Base-by-base conservation (phyloP, 1,140 invertebrate genomes). In the Tetragnatha versicolor region DNA sequence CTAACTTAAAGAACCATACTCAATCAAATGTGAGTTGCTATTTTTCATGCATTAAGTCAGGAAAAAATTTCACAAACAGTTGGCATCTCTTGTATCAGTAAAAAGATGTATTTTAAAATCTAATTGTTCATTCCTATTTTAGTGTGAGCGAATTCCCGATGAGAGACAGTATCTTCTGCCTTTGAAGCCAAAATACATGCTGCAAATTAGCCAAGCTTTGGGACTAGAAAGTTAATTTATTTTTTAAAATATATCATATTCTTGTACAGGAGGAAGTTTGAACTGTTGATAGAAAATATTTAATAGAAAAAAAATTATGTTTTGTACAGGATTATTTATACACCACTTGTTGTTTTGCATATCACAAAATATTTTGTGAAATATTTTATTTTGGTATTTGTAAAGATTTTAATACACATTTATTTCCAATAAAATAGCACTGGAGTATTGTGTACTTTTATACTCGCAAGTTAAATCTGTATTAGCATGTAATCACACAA, bases 121-220 rank as follows among this genome's bases (percentile, higher is more conserved):
- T 35, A 12, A 27, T 27, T 29, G 35, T 31, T 14, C 2, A 37
- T 37, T 25, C 17, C 25, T 17, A n/a, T 79, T 81, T 0, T 35
- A 79, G 58, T 90, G 89, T 87, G 84, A 88, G 79, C 84, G 85
- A 31, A 84, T 89, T 37, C 84, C 87, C 45, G 82, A 84, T 45
- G 87, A 88, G 68, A 84, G 86, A 75, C 85, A 85, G 55, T 89
- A 86, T 81, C 86, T 88, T 77, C 84, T 90, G 25, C 89, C 89
- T 35, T 82, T 90, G 27, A 85, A 87, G 72, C 88, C 85, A 53
- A 84, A 84, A 31, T 90, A 90, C 81, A 84, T 89, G 42, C 82
- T 86, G 72, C 89, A 90, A 83, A 84, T 90, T 14, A 85, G 83
- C 70, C 83, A 84, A 75, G 84, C 84, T 27, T 72, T 88, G 17